Evolutionary conservation across 2,797 vertebrate genomes (phyloP).

Genomic region (Lacerta agilis): DNA sequence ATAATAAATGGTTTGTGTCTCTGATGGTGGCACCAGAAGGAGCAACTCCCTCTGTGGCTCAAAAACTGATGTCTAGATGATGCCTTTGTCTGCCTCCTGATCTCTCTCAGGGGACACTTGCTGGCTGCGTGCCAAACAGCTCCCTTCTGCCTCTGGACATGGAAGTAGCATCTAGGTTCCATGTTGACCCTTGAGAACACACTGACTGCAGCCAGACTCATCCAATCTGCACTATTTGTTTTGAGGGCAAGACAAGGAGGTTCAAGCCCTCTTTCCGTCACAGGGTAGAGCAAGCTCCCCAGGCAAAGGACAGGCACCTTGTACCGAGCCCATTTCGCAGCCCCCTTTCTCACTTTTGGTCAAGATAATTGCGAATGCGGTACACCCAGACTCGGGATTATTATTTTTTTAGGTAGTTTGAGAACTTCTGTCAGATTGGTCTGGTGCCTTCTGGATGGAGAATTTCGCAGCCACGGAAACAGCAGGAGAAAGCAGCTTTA

Average conservation of each 20-base stretch:
- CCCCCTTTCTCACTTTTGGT: background rate
- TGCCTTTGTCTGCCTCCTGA: background rate
- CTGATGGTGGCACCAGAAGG: background rate
- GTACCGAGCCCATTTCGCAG: too few species aligned
- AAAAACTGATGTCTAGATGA: background rate
- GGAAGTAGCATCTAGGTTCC: too few species aligned
- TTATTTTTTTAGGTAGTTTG: slow-evolving; percentile 49
- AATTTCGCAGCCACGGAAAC: background rate
- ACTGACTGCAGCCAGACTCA: too few species aligned
- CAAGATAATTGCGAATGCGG: background rate
- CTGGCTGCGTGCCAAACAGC: too few species aligned
- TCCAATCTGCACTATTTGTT: background rate
- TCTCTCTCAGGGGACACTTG: background rate
- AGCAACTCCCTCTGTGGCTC: background rate
- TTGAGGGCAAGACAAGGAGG: background rate
- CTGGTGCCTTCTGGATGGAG: slow-evolving; percentile 47
- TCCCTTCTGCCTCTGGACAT: background rate
- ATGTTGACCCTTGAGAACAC: too few species aligned
- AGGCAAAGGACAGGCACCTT: background rate
- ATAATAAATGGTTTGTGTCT: background rate
- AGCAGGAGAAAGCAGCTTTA: slow-evolving; percentile 67
- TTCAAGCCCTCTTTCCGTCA: too few species aligned
- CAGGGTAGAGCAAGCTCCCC: background rate
- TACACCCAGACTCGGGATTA: slow-evolving; percentile 46
- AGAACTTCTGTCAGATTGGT: slow-evolving; percentile 52